Evolutionary conservation across 2,888 invertebrate genomes (phyloP).

Genomic region (Eilema caniola): DNA sequence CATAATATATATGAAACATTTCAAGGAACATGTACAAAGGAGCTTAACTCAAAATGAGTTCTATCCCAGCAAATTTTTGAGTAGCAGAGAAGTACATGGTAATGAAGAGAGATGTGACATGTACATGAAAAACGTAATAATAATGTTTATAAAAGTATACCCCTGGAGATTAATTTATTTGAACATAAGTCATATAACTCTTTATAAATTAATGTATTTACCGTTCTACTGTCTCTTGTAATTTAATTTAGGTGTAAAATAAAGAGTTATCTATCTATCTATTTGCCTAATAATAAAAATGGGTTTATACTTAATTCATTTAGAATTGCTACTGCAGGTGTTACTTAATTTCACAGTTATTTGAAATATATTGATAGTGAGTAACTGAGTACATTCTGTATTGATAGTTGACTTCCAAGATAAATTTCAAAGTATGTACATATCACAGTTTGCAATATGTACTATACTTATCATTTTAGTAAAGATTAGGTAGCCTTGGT

Average conservation of each 20-base stretch:
- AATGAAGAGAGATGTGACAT: no score
- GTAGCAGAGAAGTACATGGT: no score
- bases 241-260: no score
- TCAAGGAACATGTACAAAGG: no score
- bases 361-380: not conserved
- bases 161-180: not conserved
- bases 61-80: no score
- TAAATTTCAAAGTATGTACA: constrained; percentile 35
- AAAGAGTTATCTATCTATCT: no score
- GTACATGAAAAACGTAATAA: no score
- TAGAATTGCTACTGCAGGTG: not conserved
- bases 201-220: not conserved
- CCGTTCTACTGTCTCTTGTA: no score
- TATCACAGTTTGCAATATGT: not conserved
- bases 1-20: no score
- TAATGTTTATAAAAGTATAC: not conserved
- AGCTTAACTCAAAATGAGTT: no score
- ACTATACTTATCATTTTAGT: constrained; percentile 47
- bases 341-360: not conserved
- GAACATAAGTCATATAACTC: not conserved
- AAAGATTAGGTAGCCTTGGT: constrained; percentile 65
- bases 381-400: constrained; percentile 14
- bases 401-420: constrained; percentile 38
- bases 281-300: not conserved
- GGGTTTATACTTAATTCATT: no score